Conservation (phyloP, 1,140 invertebrate species). For the Cyphomyrmex costatus region DNA sequence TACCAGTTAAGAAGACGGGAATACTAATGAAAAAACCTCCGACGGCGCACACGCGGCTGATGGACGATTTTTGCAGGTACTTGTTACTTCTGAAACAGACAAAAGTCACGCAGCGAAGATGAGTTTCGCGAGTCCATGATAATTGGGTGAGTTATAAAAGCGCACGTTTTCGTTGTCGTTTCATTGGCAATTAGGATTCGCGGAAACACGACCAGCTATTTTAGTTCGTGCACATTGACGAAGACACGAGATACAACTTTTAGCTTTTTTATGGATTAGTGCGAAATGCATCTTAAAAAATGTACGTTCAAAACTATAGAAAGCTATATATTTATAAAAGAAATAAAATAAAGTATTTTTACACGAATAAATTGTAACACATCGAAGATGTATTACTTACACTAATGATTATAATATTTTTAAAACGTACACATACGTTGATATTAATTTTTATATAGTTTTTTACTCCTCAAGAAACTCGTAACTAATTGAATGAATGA, state of each 20-base stretch:
- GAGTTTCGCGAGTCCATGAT: conserved; percentile 58
- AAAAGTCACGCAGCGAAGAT: conserved; percentile 43
- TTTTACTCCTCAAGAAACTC: not conserved
- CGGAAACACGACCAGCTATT: not conserved
- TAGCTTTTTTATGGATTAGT: not conserved
- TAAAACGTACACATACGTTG: not conserved
- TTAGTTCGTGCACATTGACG: not conserved
- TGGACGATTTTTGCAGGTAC: conserved; percentile 96
- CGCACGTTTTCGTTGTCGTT: not conserved
- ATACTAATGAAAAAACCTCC: conserved; percentile 97
- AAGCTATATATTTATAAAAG: not conserved
- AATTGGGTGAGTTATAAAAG: conserved; percentile 60
- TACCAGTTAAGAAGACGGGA: conserved; percentile 96
- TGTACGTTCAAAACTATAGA: not conserved
- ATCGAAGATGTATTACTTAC: too few species aligned
- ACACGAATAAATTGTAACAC: not conserved
- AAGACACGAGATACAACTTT: not conserved
- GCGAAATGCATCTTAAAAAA: not conserved
- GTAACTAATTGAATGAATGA: not conserved
- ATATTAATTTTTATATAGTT: not conserved
- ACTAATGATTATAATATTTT: not conserved
- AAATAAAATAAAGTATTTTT: not conserved
- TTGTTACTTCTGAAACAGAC: conserved; percentile 93
- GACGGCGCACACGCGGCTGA: conserved; percentile 95
- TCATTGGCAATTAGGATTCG: conserved; percentile 15